Evolutionary conservation across 1,140 invertebrate species (phyloP), one percentile per base, ranked within the genome.

Genomic region (Drosophila bocqueti): DNA sequence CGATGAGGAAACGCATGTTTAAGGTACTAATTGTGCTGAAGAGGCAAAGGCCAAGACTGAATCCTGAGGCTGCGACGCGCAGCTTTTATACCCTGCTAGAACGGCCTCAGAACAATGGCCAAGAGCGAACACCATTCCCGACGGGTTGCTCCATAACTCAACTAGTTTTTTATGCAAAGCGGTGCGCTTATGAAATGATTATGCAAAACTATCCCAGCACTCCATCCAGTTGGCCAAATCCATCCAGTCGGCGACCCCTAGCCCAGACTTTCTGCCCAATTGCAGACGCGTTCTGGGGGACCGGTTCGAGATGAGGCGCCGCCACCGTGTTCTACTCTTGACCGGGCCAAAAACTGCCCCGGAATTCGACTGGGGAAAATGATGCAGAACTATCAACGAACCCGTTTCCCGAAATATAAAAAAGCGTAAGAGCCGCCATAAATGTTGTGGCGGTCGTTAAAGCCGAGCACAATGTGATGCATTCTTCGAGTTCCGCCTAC

Each of bases 171-270:
- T 89, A 87, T 87, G 81, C 81, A 75, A 87, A 87, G 73, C 76
- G 73, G 50, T 87, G 83, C 83, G 83, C 69, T 87, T 87, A 89
- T 87, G 77, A 81, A 89, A 80, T 66, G 85, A 89, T 87, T 87
- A 87, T 87, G 84, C 84, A 84, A 87, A 86, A 87, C 84, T 87
- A 89, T 87, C 81, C 29, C 42, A 61, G 40, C 49, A 68, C 54
- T 71, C 63, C 36, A 57, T 57, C 36, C 54, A 57, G 36, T 40
- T 73, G 8, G 42, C 26, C 40, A 58, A 58, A 58, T 69, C 64
- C 55, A 58, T 73, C 49, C 79, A 77, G 77, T 80, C 84, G 72
- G 73, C 74, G 66, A 60, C 65, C 65, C 52, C 74, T 64, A 49
- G 59, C 65, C 43, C 68, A 38, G 50, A 63, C 77, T 77, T 89